Evolutionary conservation across 2,888 invertebrate species (phyloP).

Genomic region (Heliothis peltigera): DNA sequence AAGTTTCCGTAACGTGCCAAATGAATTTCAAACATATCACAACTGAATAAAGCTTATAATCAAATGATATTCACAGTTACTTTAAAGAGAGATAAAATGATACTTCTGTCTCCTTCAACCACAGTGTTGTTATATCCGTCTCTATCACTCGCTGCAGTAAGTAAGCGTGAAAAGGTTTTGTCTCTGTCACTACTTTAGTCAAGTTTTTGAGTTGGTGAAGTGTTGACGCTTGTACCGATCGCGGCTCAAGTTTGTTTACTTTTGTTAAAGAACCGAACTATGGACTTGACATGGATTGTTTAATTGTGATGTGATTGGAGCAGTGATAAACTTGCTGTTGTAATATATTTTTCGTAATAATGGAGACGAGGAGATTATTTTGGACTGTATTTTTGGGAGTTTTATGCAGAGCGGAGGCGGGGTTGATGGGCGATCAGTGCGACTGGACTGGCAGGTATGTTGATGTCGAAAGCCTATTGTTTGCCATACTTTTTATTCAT

Average conservation of each 20-base stretch:
- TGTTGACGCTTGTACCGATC: slow-evolving; percentile 57
- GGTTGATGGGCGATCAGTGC: slow-evolving; percentile 91
- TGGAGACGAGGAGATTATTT: slow-evolving; percentile 76
- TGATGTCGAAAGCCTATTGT: slow-evolving; percentile 68
- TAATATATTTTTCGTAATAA: slow-evolving; percentile 68
- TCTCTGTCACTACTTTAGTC: slow-evolving; percentile 69
- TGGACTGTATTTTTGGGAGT: slow-evolving; percentile 84
- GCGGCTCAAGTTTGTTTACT: slow-evolving; percentile 73
- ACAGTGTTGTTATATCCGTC: slow-evolving; percentile 68
- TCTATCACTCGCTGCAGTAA: slow-evolving; percentile 66
- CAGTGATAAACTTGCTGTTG: slow-evolving; percentile 50
- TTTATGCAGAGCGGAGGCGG: slow-evolving; percentile 85
- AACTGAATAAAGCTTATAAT: background rate
- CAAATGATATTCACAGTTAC: background rate
- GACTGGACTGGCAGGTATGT: slow-evolving; percentile 93
- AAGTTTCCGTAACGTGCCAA: slow-evolving; percentile 49
- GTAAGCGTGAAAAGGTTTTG: slow-evolving; percentile 35
- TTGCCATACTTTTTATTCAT: slow-evolving; percentile 62
- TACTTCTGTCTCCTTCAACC: slow-evolving; percentile 47
- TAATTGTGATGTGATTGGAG: slow-evolving; percentile 72
- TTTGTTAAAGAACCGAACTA: slow-evolving; percentile 53
- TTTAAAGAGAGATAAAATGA: slow-evolving; percentile 57
- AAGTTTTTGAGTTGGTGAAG: slow-evolving; percentile 64
- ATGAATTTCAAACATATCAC: background rate
- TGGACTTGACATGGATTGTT: slow-evolving; percentile 57